Conservation (phyloP, 1,140 invertebrate genomes). For the Lordiphosa stackelbergi region DNA sequence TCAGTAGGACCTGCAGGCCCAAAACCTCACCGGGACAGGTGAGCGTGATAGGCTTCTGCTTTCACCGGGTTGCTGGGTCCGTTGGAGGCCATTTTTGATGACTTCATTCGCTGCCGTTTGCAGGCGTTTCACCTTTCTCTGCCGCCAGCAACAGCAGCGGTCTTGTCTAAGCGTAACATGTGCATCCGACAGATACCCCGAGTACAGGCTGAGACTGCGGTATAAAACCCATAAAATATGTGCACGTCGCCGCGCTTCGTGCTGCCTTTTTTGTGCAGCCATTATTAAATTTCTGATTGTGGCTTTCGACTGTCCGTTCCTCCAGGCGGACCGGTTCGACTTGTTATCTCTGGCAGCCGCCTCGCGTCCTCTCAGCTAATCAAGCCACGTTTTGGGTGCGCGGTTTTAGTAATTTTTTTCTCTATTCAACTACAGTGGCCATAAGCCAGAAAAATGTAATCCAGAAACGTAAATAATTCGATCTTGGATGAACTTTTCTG, state of each 20-base stretch:
- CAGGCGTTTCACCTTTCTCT: slow-evolving; percentile 47
- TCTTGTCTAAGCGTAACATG: slow-evolving; percentile 40
- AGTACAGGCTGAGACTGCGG: slow-evolving; percentile 13
- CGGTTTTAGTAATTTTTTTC: slow-evolving; percentile 25
- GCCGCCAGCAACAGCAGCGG: slow-evolving; percentile 25
- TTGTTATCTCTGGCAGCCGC: slow-evolving; percentile 46
- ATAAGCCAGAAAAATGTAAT: neutral
- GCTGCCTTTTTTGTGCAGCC: slow-evolving; percentile 70
- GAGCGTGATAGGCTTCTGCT: slow-evolving; percentile 37
- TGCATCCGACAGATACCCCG: slow-evolving; percentile 57
- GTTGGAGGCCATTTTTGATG: slow-evolving; percentile 60
- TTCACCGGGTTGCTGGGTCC: slow-evolving; percentile 1
- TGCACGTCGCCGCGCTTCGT: slow-evolving; percentile 70
- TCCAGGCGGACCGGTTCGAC: slow-evolving; percentile 55
- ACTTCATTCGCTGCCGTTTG: slow-evolving; percentile 54
- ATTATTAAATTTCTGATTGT: slow-evolving; percentile 76
- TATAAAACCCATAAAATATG: slow-evolving; percentile 76
- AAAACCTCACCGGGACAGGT: slow-evolving; percentile 35
- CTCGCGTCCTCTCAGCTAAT: slow-evolving; percentile 29
- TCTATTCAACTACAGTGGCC: slow-evolving; percentile 24
- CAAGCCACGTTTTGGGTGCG: slow-evolving; percentile 21
- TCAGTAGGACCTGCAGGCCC: slow-evolving; percentile 25
- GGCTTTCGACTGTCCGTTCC: slow-evolving; percentile 62
- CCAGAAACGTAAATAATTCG: neutral
- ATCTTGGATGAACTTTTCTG: too few species aligned